Evolutionary conservation across 2,797 vertebrate species (phyloP).

Genomic region (Ctenochaetus hawaiiensis): DNA sequence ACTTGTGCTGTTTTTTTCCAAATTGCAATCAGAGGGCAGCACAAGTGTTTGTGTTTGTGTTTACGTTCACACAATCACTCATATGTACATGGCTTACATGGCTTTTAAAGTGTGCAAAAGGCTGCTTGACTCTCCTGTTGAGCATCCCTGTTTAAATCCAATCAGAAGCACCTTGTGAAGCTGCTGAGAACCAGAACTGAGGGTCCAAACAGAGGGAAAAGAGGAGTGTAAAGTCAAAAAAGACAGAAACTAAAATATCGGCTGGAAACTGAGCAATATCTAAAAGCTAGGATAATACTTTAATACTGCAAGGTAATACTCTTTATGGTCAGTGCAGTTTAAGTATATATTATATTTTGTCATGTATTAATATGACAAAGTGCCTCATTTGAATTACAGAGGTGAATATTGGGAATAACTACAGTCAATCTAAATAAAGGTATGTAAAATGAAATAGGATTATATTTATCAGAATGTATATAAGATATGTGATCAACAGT

Average conservation of each 20-base stretch:
- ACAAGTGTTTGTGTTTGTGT: background rate
- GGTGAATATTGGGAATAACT: background rate
- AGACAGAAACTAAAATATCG: too few species aligned
- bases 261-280: too few species aligned
- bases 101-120: background rate
- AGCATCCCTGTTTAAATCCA: background rate
- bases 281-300: too few species aligned
- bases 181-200: background rate
- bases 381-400: background rate
- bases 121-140: background rate
- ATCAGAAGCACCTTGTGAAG: background rate
- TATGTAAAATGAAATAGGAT: background rate
- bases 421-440: background rate
- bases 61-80: background rate
- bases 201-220: background rate
- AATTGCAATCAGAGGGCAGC: constrained; percentile 27
- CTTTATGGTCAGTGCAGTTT: too few species aligned
- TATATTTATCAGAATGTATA: background rate
- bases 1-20: background rate
- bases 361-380: background rate
- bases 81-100: background rate
- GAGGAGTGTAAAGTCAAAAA: background rate
- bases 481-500: background rate
- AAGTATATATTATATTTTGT: background rate
- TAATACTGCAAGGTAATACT: background rate